Evolutionary conservation across 2,888 invertebrate species (phyloP).

Genomic region (Tipula vernalis): DNA sequence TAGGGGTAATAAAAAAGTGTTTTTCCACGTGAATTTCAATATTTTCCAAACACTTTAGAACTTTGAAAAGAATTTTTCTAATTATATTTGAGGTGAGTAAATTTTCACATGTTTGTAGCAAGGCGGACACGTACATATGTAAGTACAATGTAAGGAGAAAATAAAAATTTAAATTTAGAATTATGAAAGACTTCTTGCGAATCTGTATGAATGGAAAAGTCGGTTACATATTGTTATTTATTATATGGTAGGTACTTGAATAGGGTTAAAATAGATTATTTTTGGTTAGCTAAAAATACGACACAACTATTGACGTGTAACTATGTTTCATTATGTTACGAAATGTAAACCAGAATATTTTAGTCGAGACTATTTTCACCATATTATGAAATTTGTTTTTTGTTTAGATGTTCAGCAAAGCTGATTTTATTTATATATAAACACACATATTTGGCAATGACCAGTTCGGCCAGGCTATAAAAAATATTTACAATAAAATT

Average conservation of each 20-base stretch:
- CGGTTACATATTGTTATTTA: too few species aligned
- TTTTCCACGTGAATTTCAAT: neutral
- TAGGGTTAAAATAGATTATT: neutral
- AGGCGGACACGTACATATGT: neutral
- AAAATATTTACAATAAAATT: neutral
- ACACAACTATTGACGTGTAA: neutral
- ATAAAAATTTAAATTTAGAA: neutral
- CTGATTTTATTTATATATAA: too few species aligned
- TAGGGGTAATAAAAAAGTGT: neutral
- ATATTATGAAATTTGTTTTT: neutral
- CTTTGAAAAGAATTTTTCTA: neutral
- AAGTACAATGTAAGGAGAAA: neutral
- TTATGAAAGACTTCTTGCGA: neutral
- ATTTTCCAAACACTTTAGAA: neutral
- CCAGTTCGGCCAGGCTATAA: too few species aligned
- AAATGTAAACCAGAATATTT: neutral
- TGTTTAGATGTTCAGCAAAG: too few species aligned
- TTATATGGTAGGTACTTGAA: too few species aligned
- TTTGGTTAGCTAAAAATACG: neutral
- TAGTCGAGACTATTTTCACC: neutral
- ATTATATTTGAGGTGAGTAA: neutral
- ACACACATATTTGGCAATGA: too few species aligned
- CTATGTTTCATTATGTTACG: neutral
- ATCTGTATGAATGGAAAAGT: neutral
- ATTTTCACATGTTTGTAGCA: neutral